Conservation (phyloP, 2,888 invertebrate species). For the Antheraea yamamai region DNA sequence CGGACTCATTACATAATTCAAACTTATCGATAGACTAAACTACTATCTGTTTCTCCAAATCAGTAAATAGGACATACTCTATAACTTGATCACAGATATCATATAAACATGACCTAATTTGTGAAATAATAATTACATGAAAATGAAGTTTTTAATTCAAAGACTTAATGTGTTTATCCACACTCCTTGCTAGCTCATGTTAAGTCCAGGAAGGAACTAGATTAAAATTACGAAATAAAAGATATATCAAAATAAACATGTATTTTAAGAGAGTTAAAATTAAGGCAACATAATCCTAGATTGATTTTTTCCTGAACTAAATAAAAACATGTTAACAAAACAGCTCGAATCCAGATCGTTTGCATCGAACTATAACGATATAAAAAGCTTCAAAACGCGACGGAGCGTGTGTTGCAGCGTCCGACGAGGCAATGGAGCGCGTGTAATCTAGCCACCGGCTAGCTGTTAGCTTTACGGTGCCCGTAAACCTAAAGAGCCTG, state of each 20-base stretch:
- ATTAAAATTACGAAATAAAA: background rate
- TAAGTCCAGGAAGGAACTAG: background rate
- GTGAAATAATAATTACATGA: background rate
- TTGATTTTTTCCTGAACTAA: background rate
- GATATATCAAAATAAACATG: background rate
- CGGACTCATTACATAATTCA: background rate
- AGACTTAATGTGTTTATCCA: background rate
- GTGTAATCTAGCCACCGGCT: conserved; percentile 59
- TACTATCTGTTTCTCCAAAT: no score
- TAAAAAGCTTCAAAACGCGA: conserved; percentile 38
- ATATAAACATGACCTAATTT: background rate
- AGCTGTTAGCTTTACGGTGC: conserved; percentile 68
- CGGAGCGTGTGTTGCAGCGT: conserved; percentile 42
- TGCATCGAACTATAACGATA: conserved; percentile 32
- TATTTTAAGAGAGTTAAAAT: background rate
- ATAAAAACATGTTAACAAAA: background rate
- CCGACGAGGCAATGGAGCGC: conserved; percentile 58
- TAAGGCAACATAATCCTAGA: background rate
- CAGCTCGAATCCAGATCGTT: conserved; percentile 32
- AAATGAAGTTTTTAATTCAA: background rate
- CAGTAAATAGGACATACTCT: no score
- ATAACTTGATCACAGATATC: no score
- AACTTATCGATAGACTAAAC: background rate
- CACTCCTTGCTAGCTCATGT: background rate
- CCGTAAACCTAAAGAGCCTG: conserved; percentile 63